Percentiles rank a stretch among this genome's conserved stretches.
Evolutionary conservation across 1,140 invertebrate genomes (phyloP).

Genomic region (Pseudomyrmex cubaensis): DNA sequence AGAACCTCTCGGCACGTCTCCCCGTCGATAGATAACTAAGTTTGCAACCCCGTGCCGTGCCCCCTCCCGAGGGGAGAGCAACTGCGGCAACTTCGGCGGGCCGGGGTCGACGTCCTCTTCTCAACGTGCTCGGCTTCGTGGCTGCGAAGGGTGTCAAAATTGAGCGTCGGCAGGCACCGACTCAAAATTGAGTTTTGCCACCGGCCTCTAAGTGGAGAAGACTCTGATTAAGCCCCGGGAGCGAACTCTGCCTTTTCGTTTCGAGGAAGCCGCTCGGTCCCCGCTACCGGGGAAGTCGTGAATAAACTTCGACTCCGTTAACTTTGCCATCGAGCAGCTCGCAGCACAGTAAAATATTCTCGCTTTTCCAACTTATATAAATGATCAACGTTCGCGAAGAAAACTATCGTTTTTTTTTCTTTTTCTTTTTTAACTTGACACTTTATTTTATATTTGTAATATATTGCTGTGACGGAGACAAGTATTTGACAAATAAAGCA

Average conservation of each 20-base stretch:
- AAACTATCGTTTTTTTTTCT: neutral
- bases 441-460: conserved; percentile 9
- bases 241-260: conserved; percentile 77
- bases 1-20: conserved; percentile 54
- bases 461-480: neutral
- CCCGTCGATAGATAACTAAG: conserved; percentile 81
- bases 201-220: conserved; percentile 80
- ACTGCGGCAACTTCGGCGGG: conserved; percentile 49
- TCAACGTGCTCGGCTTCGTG: conserved; percentile 70
- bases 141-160: conserved; percentile 84
- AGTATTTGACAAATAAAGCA: neutral
- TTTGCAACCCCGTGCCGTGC: conserved; percentile 73
- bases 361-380: neutral
- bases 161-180: conserved; percentile 79
- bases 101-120: conserved; percentile 58
- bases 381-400: neutral
- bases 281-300: conserved; percentile 18
- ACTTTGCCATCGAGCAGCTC: conserved; percentile 30
- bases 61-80: conserved; percentile 30
- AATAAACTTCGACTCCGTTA: conserved; percentile 40
- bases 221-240: conserved; percentile 82
- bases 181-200: conserved; percentile 85
- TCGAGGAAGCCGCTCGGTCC: conserved; percentile 45
- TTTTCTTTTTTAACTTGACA: neutral
- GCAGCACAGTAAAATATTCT: conserved; percentile 20